Percentiles rank a stretch among this genome's conserved stretches.
Conservation (phyloP, 2,113 vertebrate genomes). For the Leucosticte australis region DNA sequence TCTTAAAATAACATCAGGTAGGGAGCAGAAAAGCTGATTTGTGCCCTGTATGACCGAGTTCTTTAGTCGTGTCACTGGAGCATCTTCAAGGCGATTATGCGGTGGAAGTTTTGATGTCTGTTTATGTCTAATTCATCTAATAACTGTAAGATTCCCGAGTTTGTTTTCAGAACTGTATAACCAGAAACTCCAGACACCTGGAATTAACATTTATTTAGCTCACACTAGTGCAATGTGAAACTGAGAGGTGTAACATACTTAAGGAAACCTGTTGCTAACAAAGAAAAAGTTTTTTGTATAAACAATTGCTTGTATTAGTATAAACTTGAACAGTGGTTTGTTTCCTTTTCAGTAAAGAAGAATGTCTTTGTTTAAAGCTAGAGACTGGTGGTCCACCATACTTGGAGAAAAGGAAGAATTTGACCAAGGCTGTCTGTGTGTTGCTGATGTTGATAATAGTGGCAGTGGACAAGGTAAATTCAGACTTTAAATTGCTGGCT, state of each 20-base stretch:
- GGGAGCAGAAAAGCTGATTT: conserved; percentile 47
- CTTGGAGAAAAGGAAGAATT: conserved; percentile 95
- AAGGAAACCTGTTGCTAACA: background rate
- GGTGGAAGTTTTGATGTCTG: background rate
- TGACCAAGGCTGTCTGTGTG: conserved; percentile 93
- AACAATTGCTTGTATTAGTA: background rate
- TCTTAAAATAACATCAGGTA: conserved; percentile 40
- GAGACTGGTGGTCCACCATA: conserved; percentile 92
- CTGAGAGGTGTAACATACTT: background rate
- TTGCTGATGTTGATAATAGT: conserved; percentile 94
- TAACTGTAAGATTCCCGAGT: background rate
- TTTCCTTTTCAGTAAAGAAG: conserved; percentile 65
- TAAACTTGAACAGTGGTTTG: background rate
- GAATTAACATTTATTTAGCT: background rate
- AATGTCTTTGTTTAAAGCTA: conserved; percentile 98
- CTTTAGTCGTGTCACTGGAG: conserved; percentile 13
- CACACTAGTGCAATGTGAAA: background rate
- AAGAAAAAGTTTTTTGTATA: background rate
- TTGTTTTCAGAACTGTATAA: background rate
- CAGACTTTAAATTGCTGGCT: background rate
- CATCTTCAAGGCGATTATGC: conserved; percentile 16
- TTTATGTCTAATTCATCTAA: background rate
- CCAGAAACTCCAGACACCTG: background rate
- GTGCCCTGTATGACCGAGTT: background rate
- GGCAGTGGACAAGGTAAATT: conserved; percentile 87